Evolutionary conservation across 1,140 invertebrate species (phyloP), one percentile per base, ranked within the genome.

Genomic region (Drosophila pruinosa): DNA sequence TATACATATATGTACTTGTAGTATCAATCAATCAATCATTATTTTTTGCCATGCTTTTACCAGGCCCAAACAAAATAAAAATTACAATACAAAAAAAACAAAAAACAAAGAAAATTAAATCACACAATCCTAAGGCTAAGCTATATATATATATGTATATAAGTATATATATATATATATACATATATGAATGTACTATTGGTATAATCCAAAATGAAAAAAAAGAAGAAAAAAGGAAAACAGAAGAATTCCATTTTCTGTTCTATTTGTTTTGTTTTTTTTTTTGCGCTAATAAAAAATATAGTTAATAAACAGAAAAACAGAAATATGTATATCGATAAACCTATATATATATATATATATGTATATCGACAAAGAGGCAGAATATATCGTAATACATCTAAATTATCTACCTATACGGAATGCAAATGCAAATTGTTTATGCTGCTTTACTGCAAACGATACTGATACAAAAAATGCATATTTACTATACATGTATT

Each of bases 11-110:
- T 77, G 68, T 64, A 80, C 47, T 10, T 50, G 47, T 71, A 70
- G 64, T 75, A 79, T 74, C 78, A 81, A 81, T 77, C 75, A 76
- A 79, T 74, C 78, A 81, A 81, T 77, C 75, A 76, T 50, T 71
- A 65, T 61, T 54, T 63, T 78, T 78, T 74, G 67, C 71, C 61
- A 76, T 70, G 73, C 78, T 81, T 70, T 70, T 70, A 70, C 59
- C 75, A 67, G 48, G 57, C 71, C 54, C 65, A 43, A 65, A 64
- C 26, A 28, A 28, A 28, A 28, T 28, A 5, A 28, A 28, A 28
- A 39, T 12, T 28, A 53, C 2, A 21, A 36, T 43, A 1, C 15
- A 48, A 58, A 22, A 54, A 6, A 10, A 28, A 52, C 26, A 36
- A n/a, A 24, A 61, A 68, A 47, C 45, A 43, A 34, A 48, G 24